Percentiles rank a stretch among this genome's conserved stretches.
Evolutionary conservation across 37 sponge, comb jelly and placozoan genomes (phyloP).

Genomic region (Axinella damicornis): DNA sequence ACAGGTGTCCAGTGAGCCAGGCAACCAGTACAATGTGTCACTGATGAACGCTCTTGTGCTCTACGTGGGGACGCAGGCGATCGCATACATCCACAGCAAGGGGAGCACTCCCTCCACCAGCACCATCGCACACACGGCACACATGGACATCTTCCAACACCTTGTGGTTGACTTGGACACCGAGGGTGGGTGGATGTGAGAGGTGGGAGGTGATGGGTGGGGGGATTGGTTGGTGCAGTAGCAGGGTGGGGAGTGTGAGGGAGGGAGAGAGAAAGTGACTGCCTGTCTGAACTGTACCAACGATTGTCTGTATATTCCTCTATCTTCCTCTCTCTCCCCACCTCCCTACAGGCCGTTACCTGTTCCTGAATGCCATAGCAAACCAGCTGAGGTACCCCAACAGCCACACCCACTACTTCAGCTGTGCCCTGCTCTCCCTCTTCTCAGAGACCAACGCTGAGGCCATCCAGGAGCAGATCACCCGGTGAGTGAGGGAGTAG

Average conservation of each 20-base stretch:
- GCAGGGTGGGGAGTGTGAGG: too few relatives aligned
- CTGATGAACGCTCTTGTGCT: slow-evolving; percentile 97
- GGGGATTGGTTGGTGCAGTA: too few relatives aligned
- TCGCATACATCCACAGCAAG: slow-evolving; percentile 83
- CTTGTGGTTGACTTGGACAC: slow-evolving; percentile 95
- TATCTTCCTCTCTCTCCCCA: background rate
- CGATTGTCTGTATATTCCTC: too few relatives aligned
- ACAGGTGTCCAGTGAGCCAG: slow-evolving; percentile 82
- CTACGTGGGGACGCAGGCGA: slow-evolving; percentile 95
- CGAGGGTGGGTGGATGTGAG: slow-evolving; percentile 73
- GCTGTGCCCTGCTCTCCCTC: slow-evolving; percentile 94
- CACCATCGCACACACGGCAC: slow-evolving; percentile 92
- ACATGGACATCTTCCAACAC: slow-evolving; percentile 97
- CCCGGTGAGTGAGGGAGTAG: slow-evolving; percentile 83
- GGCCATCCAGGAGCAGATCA: slow-evolving; percentile 98
- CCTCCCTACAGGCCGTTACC: slow-evolving; percentile 86
- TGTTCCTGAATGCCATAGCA: slow-evolving; percentile 98
- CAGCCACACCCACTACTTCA: slow-evolving; percentile 99
- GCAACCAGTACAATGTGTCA: slow-evolving; percentile 93
- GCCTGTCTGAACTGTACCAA: too few relatives aligned
- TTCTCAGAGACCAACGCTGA: slow-evolving; percentile 95
- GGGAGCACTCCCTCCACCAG: slow-evolving; percentile 81
- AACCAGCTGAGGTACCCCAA: slow-evolving; percentile 99
- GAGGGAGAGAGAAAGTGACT: too few relatives aligned
- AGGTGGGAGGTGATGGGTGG: too few relatives aligned